Evolutionary conservation across 1,140 invertebrate species (phyloP).

Genomic region (Pentalonia nigronervosa): DNA sequence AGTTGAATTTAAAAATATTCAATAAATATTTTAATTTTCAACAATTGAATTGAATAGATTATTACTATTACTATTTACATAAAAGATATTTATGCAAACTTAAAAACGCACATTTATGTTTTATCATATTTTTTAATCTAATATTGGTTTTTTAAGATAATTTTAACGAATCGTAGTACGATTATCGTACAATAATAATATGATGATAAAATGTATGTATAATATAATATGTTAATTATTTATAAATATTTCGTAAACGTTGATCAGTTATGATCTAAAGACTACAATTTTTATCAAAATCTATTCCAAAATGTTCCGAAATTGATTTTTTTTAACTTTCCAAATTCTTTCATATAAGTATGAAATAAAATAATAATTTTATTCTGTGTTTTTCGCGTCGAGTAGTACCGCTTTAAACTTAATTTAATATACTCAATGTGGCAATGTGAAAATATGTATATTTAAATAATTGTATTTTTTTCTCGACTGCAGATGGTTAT

Average conservation of each 20-base stretch:
- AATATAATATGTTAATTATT: background rate
- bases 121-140: background rate
- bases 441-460: too few relatives aligned
- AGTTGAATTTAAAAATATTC: background rate
- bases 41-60: background rate
- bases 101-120: background rate
- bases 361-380: background rate
- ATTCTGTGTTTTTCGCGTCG: too few relatives aligned
- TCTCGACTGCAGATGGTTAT: too few relatives aligned
- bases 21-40: background rate
- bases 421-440: too few relatives aligned
- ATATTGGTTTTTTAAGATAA: background rate
- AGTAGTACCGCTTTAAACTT: too few relatives aligned
- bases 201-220: too few relatives aligned
- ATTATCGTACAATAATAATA: background rate
- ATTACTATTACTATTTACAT: background rate
- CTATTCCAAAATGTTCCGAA: background rate
- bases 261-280: slow-evolving; percentile 1
- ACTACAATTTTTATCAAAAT: background rate
- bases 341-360: too few relatives aligned
- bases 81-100: background rate
- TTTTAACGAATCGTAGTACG: background rate
- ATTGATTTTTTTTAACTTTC: too few relatives aligned
- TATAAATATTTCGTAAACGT: background rate
- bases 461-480: too few relatives aligned